A percentile compares a stretch with the other conserved stretches of the same genome.
These are phyloP conservation scores for Zophobas atratus DNA, from an alignment of 1,140 invertebrate species.

Conservation along the genomic window DNA sequence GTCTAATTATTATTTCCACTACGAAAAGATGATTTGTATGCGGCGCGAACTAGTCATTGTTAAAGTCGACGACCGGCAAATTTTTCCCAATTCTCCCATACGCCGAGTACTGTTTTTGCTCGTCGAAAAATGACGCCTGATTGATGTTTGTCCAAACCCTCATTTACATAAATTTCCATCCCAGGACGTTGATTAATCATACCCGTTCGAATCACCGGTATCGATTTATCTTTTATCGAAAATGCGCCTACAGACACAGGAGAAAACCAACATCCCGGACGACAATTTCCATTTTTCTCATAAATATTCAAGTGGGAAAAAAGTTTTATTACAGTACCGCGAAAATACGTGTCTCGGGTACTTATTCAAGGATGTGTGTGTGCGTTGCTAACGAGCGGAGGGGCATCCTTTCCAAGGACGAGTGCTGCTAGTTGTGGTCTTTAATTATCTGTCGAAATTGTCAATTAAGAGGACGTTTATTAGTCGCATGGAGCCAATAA, in stretches of 20 bases:
- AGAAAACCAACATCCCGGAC: not conserved
- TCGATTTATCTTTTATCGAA: conserved; percentile 39
- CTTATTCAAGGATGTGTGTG: conserved; percentile 20
- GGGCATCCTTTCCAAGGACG: no score
- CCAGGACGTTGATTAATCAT: conserved; percentile 25
- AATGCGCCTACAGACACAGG: not conserved
- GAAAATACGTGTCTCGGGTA: conserved; percentile 22
- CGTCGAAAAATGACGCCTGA: not conserved
- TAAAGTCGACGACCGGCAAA: conserved; percentile 19
- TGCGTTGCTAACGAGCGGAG: not conserved
- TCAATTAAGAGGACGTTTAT: not conserved
- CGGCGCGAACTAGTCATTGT: conserved; percentile 26
- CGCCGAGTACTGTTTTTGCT: not conserved
- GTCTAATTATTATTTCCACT: conserved; percentile 27
- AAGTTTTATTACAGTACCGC: conserved; percentile 25
- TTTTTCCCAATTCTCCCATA: conserved; percentile 2
- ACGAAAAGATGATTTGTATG: conserved; percentile 23
- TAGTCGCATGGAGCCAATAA: not conserved
- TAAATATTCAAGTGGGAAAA: conserved; percentile 33
- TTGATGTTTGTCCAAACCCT: conserved; percentile 23
- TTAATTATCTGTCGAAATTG: not conserved
- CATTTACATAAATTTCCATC: conserved; percentile 37
- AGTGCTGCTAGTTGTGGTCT: no score
- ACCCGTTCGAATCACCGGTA: not conserved
- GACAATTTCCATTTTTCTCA: not conserved